phyloP scores from a whole-genome alignment of 23 tunicate species.

The Oikopleura dioica region DNA sequence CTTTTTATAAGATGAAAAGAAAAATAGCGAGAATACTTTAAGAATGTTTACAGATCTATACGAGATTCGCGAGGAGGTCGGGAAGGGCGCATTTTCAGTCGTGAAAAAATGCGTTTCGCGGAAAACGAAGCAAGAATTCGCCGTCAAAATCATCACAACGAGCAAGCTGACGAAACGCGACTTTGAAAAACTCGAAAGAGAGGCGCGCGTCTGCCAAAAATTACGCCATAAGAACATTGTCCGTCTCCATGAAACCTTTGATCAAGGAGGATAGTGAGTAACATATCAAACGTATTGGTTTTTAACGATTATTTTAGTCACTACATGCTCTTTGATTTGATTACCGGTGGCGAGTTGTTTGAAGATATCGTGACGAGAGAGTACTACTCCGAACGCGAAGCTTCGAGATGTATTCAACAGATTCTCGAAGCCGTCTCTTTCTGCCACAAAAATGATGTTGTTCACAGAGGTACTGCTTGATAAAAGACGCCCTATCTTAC shows the following conservation, averaged over 20 bases:
- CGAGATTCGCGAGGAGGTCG: slow-evolving; percentile 14
- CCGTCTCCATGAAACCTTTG: slow-evolving; percentile 11
- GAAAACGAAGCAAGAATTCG: slow-evolving; percentile 12
- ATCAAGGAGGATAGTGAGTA: not conserved
- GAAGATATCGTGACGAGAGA: slow-evolving; percentile 22
- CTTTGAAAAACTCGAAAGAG: slow-evolving; percentile 14
- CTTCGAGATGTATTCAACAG: slow-evolving; percentile 27
- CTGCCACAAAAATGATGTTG: slow-evolving; percentile 27
- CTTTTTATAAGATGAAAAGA: not conserved
- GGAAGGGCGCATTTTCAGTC: slow-evolving; percentile 21
- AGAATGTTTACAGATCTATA: slow-evolving; percentile 11
- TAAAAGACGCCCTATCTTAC: not conserved
- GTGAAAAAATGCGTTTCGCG: slow-evolving; percentile 19
- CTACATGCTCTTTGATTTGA: slow-evolving; percentile 20
- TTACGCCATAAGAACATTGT: slow-evolving; percentile 23
- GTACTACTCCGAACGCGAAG: slow-evolving; percentile 22
- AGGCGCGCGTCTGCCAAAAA: slow-evolving; percentile 15
- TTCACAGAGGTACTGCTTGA: slow-evolving; percentile 17
- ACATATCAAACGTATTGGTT: not conserved
- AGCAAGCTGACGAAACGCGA: slow-evolving; percentile 12
- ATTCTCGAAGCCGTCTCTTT: slow-evolving; percentile 20
- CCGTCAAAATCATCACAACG: slow-evolving; percentile 19
- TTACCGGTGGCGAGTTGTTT: slow-evolving; percentile 33
- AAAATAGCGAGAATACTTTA: too few relatives aligned
- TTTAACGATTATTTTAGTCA: not conserved